Conservation (phyloP, 2,888 invertebrate genomes). For the Antheraea yamamai region DNA sequence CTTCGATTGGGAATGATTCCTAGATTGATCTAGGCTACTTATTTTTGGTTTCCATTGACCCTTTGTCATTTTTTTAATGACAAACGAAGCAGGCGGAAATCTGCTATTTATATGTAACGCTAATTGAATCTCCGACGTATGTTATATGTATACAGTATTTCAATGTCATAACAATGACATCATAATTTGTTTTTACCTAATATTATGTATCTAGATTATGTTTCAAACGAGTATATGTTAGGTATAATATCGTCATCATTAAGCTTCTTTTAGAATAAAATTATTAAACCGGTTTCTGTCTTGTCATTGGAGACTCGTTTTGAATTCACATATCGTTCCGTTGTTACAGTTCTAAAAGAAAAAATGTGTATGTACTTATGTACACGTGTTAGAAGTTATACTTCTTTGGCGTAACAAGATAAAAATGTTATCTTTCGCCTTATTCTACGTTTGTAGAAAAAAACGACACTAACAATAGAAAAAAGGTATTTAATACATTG, state of each 20-base stretch:
- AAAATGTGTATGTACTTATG: too few species aligned
- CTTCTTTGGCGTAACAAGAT: too few species aligned
- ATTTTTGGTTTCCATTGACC: too few species aligned
- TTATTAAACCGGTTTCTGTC: neutral
- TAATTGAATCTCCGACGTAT: neutral
- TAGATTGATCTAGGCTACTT: too few species aligned
- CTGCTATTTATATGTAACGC: neutral
- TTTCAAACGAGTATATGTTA: neutral
- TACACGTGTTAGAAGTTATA: too few species aligned
- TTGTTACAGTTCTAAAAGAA: neutral
- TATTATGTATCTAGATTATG: neutral
- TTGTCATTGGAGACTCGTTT: neutral
- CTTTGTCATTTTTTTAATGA: too few species aligned
- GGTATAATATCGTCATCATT: neutral
- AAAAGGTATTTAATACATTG: too few species aligned
- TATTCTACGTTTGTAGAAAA: too few species aligned
- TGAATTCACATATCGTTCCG: neutral
- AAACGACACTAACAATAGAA: too few species aligned
- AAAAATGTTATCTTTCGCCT: too few species aligned
- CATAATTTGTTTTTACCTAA: neutral
- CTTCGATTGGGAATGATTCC: too few species aligned
- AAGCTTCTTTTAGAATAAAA: neutral
- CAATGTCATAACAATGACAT: conserved; percentile 1
- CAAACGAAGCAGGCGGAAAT: too few species aligned
- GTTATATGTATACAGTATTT: neutral